These are phyloP conservation scores for Diplolepis rosae DNA, from an alignment of 2,888 invertebrate genomes.

Conservation along the genomic window DNA sequence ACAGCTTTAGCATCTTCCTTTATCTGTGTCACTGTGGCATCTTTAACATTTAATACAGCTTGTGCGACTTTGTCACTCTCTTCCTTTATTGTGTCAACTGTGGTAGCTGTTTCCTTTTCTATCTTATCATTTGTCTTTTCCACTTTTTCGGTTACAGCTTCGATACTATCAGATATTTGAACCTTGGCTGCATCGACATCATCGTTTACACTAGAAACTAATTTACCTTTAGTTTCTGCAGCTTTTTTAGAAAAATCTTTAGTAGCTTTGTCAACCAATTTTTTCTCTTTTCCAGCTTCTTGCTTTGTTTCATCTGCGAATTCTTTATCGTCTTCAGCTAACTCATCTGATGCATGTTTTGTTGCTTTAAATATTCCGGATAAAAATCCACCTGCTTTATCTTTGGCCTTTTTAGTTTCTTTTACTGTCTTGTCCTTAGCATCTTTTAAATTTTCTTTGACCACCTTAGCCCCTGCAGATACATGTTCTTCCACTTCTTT, in stretches of 20 bases:
- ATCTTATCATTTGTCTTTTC: constrained; percentile 17
- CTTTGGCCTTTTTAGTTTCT: constrained; percentile 46
- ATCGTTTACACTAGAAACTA: constrained; percentile 5
- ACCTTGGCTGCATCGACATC: constrained; percentile 36
- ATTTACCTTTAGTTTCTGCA: background rate
- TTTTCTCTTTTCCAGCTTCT: constrained; percentile 29
- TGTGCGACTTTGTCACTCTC: background rate
- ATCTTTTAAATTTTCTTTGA: constrained; percentile 24
- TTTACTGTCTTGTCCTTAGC: constrained; percentile 36
- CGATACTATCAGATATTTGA: constrained; percentile 1
- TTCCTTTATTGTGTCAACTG: constrained; percentile 8
- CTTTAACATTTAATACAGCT: background rate
- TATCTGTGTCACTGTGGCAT: constrained; percentile 41
- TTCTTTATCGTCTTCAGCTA: constrained; percentile 34
- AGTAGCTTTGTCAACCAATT: constrained; percentile 41
- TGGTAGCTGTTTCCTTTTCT: constrained; percentile 28
- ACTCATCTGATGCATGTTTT: constrained; percentile 41
- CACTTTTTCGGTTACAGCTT: constrained; percentile 26
- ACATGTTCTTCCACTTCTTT: constrained; percentile 36
- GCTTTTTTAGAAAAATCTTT: constrained; percentile 34
- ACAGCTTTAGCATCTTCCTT: constrained; percentile 41
- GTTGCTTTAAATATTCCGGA: constrained; percentile 47
- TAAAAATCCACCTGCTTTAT: constrained; percentile 45
- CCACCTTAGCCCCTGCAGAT: constrained; percentile 30
- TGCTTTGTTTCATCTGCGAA: constrained; percentile 35